Percentiles rank a stretch among this genome's conserved stretches.
phyloP scores from a whole-genome alignment of 2,797 vertebrate genomes.

The Vireo griseus region DNA sequence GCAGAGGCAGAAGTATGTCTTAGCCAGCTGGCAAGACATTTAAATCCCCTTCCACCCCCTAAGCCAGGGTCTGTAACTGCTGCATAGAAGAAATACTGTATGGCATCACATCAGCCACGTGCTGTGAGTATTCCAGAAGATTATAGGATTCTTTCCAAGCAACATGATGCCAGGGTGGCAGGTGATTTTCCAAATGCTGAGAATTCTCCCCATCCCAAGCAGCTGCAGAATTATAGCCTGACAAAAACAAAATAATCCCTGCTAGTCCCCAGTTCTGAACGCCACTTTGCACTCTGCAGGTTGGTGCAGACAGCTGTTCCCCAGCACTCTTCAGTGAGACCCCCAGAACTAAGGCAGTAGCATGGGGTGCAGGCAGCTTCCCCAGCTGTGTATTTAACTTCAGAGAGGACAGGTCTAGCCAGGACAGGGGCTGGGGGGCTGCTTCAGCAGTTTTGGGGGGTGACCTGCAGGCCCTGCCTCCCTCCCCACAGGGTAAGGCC shows the following conservation, averaged over 20 bases:
- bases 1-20: not conserved
- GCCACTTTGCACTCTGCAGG: not conserved
- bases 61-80: not conserved
- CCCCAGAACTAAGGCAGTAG: not conserved
- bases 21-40: not conserved
- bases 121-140: not conserved
- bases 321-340: not conserved
- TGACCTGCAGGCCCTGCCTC: not conserved
- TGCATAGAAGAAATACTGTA: not conserved
- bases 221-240: not conserved
- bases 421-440: not conserved
- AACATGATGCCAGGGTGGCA: not conserved
- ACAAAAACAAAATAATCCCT: not conserved
- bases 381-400: not conserved
- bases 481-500: not conserved
- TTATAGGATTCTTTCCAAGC: not conserved
- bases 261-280: not conserved
- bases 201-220: not conserved
- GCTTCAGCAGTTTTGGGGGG: not conserved
- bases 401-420: not conserved
- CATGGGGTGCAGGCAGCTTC: not conserved
- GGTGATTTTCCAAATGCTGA: not conserved
- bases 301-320: not conserved
- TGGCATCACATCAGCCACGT: not conserved
- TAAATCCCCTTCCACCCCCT: not conserved